These are phyloP conservation scores for Drusus annulatus DNA, from an alignment of 1,140 invertebrate species.

Conservation along the genomic window DNA sequence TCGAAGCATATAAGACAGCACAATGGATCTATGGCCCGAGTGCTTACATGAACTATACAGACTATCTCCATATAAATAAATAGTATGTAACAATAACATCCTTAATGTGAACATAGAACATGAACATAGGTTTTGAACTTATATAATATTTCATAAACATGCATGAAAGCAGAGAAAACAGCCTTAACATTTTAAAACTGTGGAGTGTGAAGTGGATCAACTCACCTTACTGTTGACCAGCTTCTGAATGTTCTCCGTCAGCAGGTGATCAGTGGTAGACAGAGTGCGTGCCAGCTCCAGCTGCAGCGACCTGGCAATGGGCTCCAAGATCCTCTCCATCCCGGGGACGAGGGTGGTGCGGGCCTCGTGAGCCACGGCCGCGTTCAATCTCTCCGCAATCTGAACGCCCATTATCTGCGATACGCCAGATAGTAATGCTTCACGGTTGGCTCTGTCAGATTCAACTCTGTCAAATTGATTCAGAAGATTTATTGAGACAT, in stretches of 20 bases:
- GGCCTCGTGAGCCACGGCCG: slow-evolving; percentile 64
- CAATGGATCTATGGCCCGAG: too few species aligned
- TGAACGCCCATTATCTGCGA: slow-evolving; percentile 64
- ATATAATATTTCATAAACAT: too few species aligned
- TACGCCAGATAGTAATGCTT: slow-evolving; percentile 61
- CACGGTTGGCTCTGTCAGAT: slow-evolving; percentile 51
- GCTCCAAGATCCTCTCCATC: slow-evolving; percentile 75
- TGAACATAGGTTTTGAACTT: too few species aligned
- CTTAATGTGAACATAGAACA: too few species aligned
- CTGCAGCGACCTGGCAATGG: slow-evolving; percentile 79
- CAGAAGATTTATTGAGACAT: too few species aligned
- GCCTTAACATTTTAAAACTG: too few species aligned
- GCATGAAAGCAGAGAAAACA: too few species aligned
- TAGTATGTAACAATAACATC: too few species aligned
- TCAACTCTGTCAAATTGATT: slow-evolving; percentile 41
- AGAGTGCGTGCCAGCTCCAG: slow-evolving; percentile 81
- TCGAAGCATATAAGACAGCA: too few species aligned
- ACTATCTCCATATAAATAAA: too few species aligned
- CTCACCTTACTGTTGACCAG: slow-evolving; percentile 80
- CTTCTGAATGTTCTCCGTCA: slow-evolving; percentile 86
- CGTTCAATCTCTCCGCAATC: slow-evolving; percentile 68
- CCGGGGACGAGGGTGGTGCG: slow-evolving; percentile 70
- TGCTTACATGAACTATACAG: too few species aligned
- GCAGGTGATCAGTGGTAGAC: slow-evolving; percentile 78
- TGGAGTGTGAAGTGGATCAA: too few species aligned